Evolutionary conservation across 2,113 vertebrate species (phyloP).

Genomic region (Pangasianodon hypophthalmus): DNA sequence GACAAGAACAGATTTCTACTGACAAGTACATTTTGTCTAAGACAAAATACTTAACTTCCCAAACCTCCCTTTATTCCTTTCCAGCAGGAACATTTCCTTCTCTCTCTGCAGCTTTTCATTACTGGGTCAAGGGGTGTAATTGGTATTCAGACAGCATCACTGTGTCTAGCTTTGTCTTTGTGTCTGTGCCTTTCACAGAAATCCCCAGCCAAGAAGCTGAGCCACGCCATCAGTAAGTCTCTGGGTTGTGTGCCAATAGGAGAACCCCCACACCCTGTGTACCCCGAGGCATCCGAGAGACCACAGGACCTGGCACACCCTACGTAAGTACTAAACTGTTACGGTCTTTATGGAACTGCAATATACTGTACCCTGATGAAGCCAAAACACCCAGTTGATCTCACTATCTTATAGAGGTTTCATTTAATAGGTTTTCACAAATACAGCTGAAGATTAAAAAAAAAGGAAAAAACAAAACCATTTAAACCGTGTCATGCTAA

Average conservation of each 20-base stretch:
- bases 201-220: conserved; percentile 98
- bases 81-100: background rate
- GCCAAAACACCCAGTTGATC: background rate
- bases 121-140: background rate
- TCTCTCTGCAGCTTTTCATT: background rate
- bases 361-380: background rate
- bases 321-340: conserved; percentile 76
- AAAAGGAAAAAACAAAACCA: background rate
- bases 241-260: conserved; percentile 94
- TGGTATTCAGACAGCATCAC: conserved; percentile 19
- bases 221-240: conserved; percentile 96
- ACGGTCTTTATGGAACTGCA: background rate
- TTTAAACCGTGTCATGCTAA: background rate
- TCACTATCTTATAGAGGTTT: background rate
- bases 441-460: background rate
- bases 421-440: background rate
- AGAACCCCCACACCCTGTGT: conserved; percentile 89
- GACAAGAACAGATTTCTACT: background rate
- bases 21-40: background rate
- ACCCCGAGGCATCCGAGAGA: conserved; percentile 92
- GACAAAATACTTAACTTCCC: background rate
- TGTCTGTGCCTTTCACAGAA: conserved; percentile 76
- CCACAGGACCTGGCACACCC: conserved; percentile 90
- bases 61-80: background rate
- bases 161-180: conserved; percentile 7